Evolutionary conservation across 2,113 vertebrate species (phyloP), one percentile per base, ranked within the genome.

Genomic region (Oncorhynchus tshawytscha): DNA sequence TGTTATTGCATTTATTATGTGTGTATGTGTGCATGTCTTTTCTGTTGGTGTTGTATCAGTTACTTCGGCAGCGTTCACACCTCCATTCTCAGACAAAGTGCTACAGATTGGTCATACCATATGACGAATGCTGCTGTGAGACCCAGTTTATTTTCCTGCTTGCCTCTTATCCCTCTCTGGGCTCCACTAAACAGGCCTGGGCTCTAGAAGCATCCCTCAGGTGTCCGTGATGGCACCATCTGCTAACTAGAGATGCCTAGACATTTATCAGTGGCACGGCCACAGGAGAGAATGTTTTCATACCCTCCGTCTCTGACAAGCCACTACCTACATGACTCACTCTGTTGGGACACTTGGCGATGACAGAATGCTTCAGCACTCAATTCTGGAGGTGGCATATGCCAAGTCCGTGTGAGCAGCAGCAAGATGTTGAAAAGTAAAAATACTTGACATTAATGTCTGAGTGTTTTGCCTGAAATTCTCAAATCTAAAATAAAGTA

Each of bases 1-100:
- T 82, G 86, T 91, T 88, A 88, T 90, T 88, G 84, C 84, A 84
- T 89, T 88, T 85, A 88, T 85, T 83, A 9, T 45, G 39, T 45
- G 39, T 45, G 39, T 9, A 39, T 39, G 2, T 39, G 39, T 39
- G 39, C 9, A 11, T 45, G 39, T 45, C 9, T 45, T 45, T 45
- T 45, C 39, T 45, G 9, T 3, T 45, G 39, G 39, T 45, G 9
- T 45, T 45, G 11, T 45, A 45, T 45, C 39, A 9, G 39, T 45
- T 45, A 45, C 39, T 45, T 3, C 9, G 1, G 9, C 51, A 54
- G 3, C 16, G 16, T 54, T 18, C 51, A 54, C 51, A 54, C 51
- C 51, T 54, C 16, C 51, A 18, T 54, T 54, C 51, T 54, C 51
- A 45, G 39, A 45, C 39, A 54, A 54, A 18, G 51, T 18, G 51